These are phyloP conservation scores for Gulo gulo DNA, from an alignment of 2,113 vertebrate species.

Conservation along the genomic window DNA sequence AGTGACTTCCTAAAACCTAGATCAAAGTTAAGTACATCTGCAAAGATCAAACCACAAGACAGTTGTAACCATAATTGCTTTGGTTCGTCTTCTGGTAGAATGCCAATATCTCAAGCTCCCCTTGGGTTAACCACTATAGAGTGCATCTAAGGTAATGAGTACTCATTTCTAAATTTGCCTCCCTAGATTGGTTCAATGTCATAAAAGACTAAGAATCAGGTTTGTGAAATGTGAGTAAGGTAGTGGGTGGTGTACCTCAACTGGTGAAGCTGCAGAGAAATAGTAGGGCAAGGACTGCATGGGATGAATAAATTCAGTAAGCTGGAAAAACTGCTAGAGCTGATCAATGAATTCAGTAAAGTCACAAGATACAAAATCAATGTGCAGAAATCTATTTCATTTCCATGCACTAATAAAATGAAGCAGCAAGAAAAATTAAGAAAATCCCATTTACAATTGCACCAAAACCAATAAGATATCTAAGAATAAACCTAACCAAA, in stretches of 20 bases:
- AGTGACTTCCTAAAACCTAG: slow-evolving; percentile 26
- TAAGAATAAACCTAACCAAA: no score
- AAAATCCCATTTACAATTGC: no score
- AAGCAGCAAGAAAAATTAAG: no score
- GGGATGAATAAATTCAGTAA: not conserved
- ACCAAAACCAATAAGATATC: no score
- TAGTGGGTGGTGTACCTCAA: not conserved
- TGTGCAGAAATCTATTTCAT: not conserved
- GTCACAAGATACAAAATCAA: not conserved
- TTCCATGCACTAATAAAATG: not conserved
- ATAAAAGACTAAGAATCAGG: slow-evolving; percentile 11
- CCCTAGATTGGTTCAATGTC: not conserved
- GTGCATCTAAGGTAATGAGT: not conserved
- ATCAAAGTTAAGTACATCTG: slow-evolving; percentile 34
- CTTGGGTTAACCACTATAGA: slow-evolving; percentile 11
- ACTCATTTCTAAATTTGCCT: not conserved
- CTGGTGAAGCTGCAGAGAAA: not conserved
- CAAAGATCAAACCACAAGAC: slow-evolving; percentile 45
- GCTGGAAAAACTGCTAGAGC: not conserved
- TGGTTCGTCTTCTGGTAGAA: not conserved
- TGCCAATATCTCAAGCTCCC: not conserved
- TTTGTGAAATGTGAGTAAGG: not conserved
- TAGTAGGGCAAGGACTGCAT: not conserved
- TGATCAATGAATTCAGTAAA: not conserved
- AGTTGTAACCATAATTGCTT: slow-evolving; percentile 37